phyloP scores from a whole-genome alignment of 2,888 invertebrate genomes.

The Drosophila monieri region DNA sequence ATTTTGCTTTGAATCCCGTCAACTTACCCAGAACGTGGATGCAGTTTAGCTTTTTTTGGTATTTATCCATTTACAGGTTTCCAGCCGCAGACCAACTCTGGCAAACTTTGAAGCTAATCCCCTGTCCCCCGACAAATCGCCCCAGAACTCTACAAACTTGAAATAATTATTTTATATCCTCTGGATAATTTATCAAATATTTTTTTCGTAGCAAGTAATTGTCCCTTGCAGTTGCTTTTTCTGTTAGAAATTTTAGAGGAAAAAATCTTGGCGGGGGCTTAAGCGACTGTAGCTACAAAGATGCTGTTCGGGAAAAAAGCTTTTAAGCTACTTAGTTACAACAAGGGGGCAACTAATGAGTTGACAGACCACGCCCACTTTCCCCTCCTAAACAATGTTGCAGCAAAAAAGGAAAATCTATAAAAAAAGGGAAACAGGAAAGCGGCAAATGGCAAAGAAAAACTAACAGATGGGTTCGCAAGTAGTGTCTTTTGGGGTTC shows the following conservation, averaged over 20 bases:
- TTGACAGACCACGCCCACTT: conserved; percentile 38
- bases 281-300: background rate
- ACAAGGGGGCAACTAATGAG: conserved; percentile 35
- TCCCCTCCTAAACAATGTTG: background rate
- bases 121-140: background rate
- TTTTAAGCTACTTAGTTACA: conserved; percentile 40
- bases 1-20: conserved; percentile 4
- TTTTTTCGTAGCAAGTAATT: background rate
- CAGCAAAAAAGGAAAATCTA: background rate
- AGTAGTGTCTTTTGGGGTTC: background rate
- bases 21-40: background rate
- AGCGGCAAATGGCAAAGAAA: background rate
- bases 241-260: background rate
- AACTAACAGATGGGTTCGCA: background rate
- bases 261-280: background rate
- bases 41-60: conserved; percentile 4
- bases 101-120: conserved; percentile 14
- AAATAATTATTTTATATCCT: conserved; percentile 1
- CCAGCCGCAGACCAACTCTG: conserved; percentile 17
- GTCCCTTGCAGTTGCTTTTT: background rate
- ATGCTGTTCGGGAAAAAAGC: conserved; percentile 30
- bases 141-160: background rate
- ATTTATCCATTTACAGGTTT: conserved; percentile 17
- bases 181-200: conserved; percentile 6
- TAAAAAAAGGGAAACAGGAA: background rate